These are phyloP conservation scores for Drosophila austrosaltans DNA, from an alignment of 2,888 invertebrate species.

Conservation along the genomic window DNA sequence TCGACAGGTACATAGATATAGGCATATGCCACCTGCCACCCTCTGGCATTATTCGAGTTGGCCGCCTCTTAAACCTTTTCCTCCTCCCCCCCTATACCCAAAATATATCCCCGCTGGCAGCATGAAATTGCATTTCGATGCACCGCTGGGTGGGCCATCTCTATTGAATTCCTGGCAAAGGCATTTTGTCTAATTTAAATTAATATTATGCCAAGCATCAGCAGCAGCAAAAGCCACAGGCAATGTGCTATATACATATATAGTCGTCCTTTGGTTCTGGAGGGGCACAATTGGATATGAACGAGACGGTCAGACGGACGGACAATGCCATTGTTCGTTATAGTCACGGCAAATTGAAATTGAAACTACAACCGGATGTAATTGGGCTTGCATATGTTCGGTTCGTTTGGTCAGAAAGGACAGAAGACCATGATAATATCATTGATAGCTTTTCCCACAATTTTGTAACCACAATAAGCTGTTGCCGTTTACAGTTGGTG, in stretches of 20 bases:
- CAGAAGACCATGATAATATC: conserved; percentile 65
- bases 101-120: conserved; percentile 21
- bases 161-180: conserved; percentile 20
- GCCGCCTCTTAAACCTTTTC: neutral
- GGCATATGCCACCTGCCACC: conserved; percentile 41
- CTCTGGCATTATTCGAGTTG: conserved; percentile 49
- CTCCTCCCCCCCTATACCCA: neutral
- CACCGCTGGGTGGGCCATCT: conserved; percentile 4
- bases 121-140: conserved; percentile 42
- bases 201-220: conserved; percentile 70
- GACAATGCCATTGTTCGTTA: conserved; percentile 35
- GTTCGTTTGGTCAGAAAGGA: conserved; percentile 17
- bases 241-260: conserved; percentile 28
- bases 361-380: conserved; percentile 80
- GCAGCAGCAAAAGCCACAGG: conserved; percentile 44
- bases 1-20: conserved; percentile 37
- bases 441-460: conserved; percentile 78
- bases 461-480: conserved; percentile 77
- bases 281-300: neutral
- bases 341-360: conserved; percentile 70
- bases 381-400: conserved; percentile 75
- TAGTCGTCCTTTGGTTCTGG: conserved; percentile 43
- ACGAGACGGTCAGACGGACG: conserved; percentile 6
- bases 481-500: conserved; percentile 54
- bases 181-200: conserved; percentile 74